Evolutionary conservation across 1,140 invertebrate genomes (phyloP), one percentile per base, ranked within the genome.

Genomic region (Centruroides vittatus): DNA sequence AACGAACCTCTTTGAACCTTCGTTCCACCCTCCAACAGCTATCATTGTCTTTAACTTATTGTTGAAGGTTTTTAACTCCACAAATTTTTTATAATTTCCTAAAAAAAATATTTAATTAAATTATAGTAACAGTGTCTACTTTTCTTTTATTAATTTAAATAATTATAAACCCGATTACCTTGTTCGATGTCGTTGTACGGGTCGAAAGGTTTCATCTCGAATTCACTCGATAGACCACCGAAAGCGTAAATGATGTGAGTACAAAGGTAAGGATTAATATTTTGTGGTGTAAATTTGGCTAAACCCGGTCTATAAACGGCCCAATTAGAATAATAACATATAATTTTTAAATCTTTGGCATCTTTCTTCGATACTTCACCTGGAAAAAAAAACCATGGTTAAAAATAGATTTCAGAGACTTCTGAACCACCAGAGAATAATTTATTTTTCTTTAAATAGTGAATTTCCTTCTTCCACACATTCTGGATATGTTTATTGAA

Each of bases 61-160:
- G 76, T 97, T 97, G 75, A 92, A 92, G 0, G 87, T 86, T 75
- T 95, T 97, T 47, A 96, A 76, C 0, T 88, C 88, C 47, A 83
- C 90, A 73, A 97, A 95, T 76, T 93, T 93, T n/a, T 89, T 87
- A 73, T 93, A 95, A 54, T 90, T 90, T 72, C 91, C 90, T 93
- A 68, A 34, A 57, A 54, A 47, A 57, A 54, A 47, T 11, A 57
- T 4, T 47, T 34, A 54, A 61, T 4, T 35, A 60, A 36, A 36
- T 54, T 5, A 13, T 5, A 35, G 3, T 41, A 5, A 8, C 51
- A 53, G 5, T 8, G 3, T 53, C 35, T 36, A 8, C 5, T 51
- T 51, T 34, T 51, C 2, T 53, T 53, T 53, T 34, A 36, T 6
- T 53, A 53, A 53, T 34, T 34, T 53, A 6, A 53, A 6, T 23